Conservation (phyloP, 2,888 invertebrate species). For the Drosophila paranaensis region DNA sequence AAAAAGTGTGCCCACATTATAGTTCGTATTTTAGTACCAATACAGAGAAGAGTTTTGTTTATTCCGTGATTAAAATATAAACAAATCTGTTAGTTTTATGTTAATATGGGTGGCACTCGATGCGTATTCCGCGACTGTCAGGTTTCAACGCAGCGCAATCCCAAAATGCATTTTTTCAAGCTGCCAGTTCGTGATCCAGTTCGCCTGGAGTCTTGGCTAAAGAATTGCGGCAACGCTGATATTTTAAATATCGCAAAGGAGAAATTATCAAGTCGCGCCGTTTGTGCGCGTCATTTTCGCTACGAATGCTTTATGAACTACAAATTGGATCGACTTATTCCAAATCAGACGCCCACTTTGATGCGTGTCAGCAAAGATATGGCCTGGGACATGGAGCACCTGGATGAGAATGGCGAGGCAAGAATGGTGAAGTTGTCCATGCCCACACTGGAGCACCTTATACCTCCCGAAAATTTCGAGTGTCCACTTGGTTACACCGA, state of each 20-base stretch:
- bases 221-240: constrained; percentile 56
- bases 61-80: background rate
- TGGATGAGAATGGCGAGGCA: constrained; percentile 60
- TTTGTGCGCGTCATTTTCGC: constrained; percentile 86
- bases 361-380: constrained; percentile 65
- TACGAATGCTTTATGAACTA: constrained; percentile 85
- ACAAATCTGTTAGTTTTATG: background rate
- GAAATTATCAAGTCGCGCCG: constrained; percentile 85
- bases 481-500: constrained; percentile 62
- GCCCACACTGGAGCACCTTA: constrained; percentile 65
- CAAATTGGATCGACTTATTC: constrained; percentile 85
- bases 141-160: constrained; percentile 83
- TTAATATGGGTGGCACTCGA: constrained; percentile 86
- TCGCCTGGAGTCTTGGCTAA: constrained; percentile 69
- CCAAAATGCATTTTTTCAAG: constrained; percentile 86
- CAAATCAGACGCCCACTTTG: constrained; percentile 85
- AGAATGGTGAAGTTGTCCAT: constrained; percentile 50
- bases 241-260: constrained; percentile 80
- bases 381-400: constrained; percentile 73
- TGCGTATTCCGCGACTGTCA: constrained; percentile 86
- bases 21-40: constrained; percentile 10
- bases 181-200: constrained; percentile 84
- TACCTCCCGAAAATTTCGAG: constrained; percentile 70
- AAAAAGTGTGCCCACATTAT: constrained; percentile 13
- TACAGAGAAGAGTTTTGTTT: constrained; percentile 1